Percentiles rank a stretch among this genome's conserved stretches.
Evolutionary conservation across 1,140 invertebrate genomes (phyloP).

Genomic region (Apis laboriosa): DNA sequence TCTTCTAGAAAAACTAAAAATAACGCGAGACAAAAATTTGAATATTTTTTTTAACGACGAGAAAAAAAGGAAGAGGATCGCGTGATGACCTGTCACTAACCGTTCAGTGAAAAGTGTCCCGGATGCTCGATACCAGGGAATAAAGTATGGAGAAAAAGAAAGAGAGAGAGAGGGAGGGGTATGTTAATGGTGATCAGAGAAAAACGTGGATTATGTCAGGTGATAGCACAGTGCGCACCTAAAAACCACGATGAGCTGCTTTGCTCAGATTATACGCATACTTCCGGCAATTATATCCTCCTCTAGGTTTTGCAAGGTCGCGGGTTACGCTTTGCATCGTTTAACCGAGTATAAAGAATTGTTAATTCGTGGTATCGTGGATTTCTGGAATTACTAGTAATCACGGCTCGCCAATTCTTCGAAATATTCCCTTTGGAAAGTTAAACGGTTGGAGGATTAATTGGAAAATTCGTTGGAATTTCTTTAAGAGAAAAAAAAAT

Average conservation of each 20-base stretch:
- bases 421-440: not conserved
- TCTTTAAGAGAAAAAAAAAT: too few species aligned
- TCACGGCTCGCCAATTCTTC: not conserved
- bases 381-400: not conserved
- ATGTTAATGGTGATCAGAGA: not conserved
- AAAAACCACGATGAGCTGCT: constrained; percentile 5
- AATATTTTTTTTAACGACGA: not conserved
- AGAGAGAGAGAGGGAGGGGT: not conserved
- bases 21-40: too few species aligned
- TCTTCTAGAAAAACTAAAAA: too few species aligned
- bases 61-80: not conserved
- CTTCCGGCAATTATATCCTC: constrained; percentile 6
- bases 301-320: not conserved
- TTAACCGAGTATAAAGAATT: constrained; percentile 5
- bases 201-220: not conserved
- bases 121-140: not conserved
- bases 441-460: not conserved
- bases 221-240: not conserved
- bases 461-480: not conserved
- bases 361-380: not conserved
- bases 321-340: not conserved
- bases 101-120: not conserved
- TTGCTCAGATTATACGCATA: not conserved
- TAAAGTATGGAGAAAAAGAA: not conserved
- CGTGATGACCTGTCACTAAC: not conserved